phyloP scores from a whole-genome alignment of 2,113 vertebrate species.

The Myiozetetes cayanensis region DNA sequence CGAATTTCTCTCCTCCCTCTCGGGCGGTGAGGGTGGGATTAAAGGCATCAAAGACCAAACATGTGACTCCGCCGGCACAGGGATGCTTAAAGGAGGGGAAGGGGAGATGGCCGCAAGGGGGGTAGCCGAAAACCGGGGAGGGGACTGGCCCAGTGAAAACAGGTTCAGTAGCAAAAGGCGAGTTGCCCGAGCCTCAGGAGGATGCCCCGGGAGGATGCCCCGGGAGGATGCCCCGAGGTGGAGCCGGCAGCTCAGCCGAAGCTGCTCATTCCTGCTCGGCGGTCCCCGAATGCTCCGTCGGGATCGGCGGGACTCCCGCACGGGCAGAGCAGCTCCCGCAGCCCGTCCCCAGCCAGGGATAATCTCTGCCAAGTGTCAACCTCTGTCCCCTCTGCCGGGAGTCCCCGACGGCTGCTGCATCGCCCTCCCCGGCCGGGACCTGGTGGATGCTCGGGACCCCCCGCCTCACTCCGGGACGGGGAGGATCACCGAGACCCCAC shows the following conservation, averaged over 20 bases:
- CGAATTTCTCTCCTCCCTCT: neutral
- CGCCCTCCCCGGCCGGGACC: neutral
- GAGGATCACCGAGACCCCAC: rapidly evolving
- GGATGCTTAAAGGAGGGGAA: neutral
- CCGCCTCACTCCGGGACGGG: neutral
- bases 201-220: too few relatives aligned
- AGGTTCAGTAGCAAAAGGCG: neutral
- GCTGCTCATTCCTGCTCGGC: too few relatives aligned
- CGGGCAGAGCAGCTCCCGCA: too few relatives aligned
- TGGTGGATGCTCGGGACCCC: neutral
- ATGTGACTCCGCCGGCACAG: neutral
- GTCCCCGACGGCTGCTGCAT: neutral
- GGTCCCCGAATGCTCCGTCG: neutral
- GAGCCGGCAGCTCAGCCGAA: neutral
- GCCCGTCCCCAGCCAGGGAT: too few relatives aligned
- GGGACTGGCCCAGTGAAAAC: too few relatives aligned
- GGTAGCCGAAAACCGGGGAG: too few relatives aligned
- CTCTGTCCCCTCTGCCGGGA: neutral
- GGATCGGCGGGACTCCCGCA: neutral
- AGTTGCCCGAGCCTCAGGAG: neutral
- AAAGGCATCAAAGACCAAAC: neutral
- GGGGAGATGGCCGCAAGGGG: neutral
- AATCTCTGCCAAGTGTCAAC: too few relatives aligned
- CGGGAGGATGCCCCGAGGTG: too few relatives aligned
- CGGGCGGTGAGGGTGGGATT: slow-evolving; percentile 19